Conservation (phyloP, 2,888 invertebrate genomes). For the Eilema griseolum region DNA sequence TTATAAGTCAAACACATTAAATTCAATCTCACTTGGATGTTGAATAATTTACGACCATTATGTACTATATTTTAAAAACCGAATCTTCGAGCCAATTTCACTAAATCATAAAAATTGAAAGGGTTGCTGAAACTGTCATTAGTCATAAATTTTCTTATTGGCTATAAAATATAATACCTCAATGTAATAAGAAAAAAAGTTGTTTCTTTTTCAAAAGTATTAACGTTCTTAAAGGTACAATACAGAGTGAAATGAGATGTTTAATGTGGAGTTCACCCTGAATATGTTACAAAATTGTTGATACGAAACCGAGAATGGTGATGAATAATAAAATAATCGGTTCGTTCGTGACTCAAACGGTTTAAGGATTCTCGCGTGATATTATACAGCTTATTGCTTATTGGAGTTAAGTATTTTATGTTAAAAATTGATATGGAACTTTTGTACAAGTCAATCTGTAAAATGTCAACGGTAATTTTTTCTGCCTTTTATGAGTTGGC, state of each 20-base stretch:
- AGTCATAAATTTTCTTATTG: constrained; percentile 14
- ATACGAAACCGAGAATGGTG: background rate
- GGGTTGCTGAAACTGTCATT: constrained; percentile 1
- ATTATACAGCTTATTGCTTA: background rate
- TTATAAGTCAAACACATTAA: background rate
- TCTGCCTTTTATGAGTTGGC: background rate
- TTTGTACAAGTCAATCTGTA: background rate
- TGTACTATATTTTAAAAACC: constrained; percentile 3
- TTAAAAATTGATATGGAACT: background rate
- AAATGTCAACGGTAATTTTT: background rate
- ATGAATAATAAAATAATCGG: background rate
- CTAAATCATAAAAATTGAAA: constrained; percentile 6
- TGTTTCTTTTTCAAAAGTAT: constrained; percentile 9
- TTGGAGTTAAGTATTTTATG: background rate
- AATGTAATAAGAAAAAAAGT: constrained; percentile 10
- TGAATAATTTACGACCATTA: constrained; percentile 7
- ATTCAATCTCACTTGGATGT: background rate
- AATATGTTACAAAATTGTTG: constrained; percentile 8
- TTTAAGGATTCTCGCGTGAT: background rate
- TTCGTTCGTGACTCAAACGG: constrained; percentile 1
- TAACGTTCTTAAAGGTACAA: constrained; percentile 8
- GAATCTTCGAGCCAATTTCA: constrained; percentile 9
- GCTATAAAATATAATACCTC: constrained; percentile 12
- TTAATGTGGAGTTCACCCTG: background rate
- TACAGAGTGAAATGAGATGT: constrained; percentile 6